Conservation (phyloP, 1,140 invertebrate species). For the Drosophila arizonae region DNA sequence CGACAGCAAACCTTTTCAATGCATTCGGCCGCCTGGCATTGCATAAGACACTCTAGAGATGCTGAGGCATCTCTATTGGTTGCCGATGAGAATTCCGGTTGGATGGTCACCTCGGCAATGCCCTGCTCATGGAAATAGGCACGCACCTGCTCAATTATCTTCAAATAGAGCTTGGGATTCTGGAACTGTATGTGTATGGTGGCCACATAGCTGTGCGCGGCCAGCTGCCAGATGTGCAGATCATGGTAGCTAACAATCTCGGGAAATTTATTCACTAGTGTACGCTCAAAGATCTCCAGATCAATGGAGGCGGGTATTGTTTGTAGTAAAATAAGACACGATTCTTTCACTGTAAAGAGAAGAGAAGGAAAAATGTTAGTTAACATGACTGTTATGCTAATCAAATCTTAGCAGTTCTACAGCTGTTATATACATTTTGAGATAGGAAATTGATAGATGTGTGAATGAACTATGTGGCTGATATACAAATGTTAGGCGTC, state of each 20-base stretch:
- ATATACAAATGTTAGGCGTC: too few species aligned
- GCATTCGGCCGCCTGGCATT: slow-evolving; percentile 70
- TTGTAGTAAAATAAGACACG: slow-evolving; percentile 90
- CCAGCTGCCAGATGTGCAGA: slow-evolving; percentile 91
- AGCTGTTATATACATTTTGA: too few species aligned
- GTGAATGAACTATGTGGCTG: too few species aligned
- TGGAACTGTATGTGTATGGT: slow-evolving; percentile 90
- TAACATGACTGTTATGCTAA: too few species aligned
- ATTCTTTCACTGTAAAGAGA: slow-evolving; percentile 87
- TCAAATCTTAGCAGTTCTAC: too few species aligned
- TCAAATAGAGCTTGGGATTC: slow-evolving; percentile 84
- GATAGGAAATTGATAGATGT: too few species aligned
- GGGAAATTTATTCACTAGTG: slow-evolving; percentile 88
- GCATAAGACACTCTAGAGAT: slow-evolving; percentile 74
- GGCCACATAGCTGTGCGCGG: slow-evolving; percentile 87
- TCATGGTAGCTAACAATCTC: slow-evolving; percentile 91
- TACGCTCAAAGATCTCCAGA: slow-evolving; percentile 86
- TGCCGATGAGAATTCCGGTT: slow-evolving; percentile 88
- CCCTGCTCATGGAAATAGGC: slow-evolving; percentile 89
- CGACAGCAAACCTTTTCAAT: slow-evolving; percentile 76
- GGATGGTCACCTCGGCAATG: slow-evolving; percentile 90
- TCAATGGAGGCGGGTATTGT: slow-evolving; percentile 92
- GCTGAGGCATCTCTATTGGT: slow-evolving; percentile 63
- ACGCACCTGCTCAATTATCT: slow-evolving; percentile 86
- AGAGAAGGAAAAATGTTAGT: background rate